Evolutionary conservation across 2,888 invertebrate genomes (phyloP).

Genomic region (Timema podura): DNA sequence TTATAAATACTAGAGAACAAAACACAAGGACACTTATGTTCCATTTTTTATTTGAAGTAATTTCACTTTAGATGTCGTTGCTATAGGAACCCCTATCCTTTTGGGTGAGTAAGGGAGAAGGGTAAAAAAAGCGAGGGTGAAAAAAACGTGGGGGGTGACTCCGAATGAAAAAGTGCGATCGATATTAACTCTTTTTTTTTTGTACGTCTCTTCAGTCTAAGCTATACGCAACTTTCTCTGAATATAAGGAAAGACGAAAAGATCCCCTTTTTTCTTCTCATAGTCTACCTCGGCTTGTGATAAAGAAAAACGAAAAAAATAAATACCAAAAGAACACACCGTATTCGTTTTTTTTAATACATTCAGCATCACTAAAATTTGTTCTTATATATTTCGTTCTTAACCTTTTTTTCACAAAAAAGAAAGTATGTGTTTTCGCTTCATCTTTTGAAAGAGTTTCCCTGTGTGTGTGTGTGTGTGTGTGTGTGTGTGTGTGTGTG

Average conservation of each 20-base stretch:
- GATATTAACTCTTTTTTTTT: conserved; percentile 64
- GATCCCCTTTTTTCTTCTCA: too few relatives aligned
- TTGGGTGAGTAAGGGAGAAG: conserved; percentile 37
- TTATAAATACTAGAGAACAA: background rate
- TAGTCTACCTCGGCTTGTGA: too few relatives aligned
- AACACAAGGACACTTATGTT: conserved; percentile 13
- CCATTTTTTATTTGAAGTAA: conserved; percentile 33
- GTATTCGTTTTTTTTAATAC: too few relatives aligned
- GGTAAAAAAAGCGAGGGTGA: conserved; percentile 50
- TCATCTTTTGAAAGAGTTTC: too few relatives aligned
- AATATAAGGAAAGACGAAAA: background rate
- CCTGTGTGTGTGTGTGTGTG: too few relatives aligned
- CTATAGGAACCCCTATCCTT: conserved; percentile 61
- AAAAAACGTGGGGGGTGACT: conserved; percentile 60
- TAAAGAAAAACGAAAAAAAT: too few relatives aligned
- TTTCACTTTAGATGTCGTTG: conserved; percentile 43
- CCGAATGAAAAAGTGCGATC: conserved; percentile 61
- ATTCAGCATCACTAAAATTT: too few relatives aligned
- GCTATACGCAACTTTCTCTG: conserved; percentile 6
- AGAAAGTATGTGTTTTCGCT: too few relatives aligned
- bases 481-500: too few relatives aligned
- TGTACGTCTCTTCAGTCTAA: conserved; percentile 1
- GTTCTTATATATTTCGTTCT: background rate
- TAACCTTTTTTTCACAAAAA: background rate
- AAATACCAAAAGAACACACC: too few relatives aligned